Evolutionary conservation across 92 coral and sea anemone genomes (phyloP).

Genomic region (Parazoanthus atlanticus): DNA sequence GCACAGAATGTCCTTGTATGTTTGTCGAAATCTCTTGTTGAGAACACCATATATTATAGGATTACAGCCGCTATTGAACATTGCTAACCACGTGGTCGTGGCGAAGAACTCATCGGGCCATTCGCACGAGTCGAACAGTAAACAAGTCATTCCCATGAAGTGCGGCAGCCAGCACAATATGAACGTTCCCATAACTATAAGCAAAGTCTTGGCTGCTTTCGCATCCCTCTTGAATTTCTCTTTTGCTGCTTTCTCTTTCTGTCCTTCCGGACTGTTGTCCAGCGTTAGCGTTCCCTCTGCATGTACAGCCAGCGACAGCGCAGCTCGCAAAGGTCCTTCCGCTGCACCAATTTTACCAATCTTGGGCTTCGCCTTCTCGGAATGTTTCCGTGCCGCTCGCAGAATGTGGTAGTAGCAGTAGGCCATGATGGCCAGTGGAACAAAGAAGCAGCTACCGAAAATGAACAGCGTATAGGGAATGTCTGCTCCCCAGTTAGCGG

Average conservation of each 20-base stretch:
- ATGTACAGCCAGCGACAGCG: slow-evolving; percentile 62
- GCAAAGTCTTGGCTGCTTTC: slow-evolving; percentile 82
- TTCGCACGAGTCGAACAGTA: slow-evolving; percentile 66
- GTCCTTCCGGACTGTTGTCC: slow-evolving; percentile 51
- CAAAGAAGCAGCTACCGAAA: slow-evolving; percentile 74
- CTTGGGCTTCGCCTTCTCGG: slow-evolving; percentile 55
- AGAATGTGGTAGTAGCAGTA: slow-evolving; percentile 79
- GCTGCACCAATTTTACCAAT: slow-evolving; percentile 65
- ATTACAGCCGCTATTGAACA: slow-evolving; percentile 90
- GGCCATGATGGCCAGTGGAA: slow-evolving; percentile 71
- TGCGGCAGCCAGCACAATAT: slow-evolving; percentile 87
- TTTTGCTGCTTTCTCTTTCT: slow-evolving; percentile 61
- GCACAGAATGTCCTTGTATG: slow-evolving; percentile 75
- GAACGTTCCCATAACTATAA: slow-evolving; percentile 88
- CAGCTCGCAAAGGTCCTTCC: slow-evolving; percentile 65
- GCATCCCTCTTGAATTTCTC: slow-evolving; percentile 75
- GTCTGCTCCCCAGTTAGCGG: slow-evolving; percentile 77
- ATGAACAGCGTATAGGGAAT: slow-evolving; percentile 82
- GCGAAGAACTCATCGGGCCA: slow-evolving; percentile 92
- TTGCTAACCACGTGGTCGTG: slow-evolving; percentile 89
- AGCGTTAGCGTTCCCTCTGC: slow-evolving; percentile 25
- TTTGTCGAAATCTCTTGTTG: slow-evolving; percentile 79
- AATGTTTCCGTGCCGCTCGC: slow-evolving; percentile 78
- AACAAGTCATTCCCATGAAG: slow-evolving; percentile 87
- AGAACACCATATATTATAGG: slow-evolving; percentile 88